Conservation (phyloP, 2,888 invertebrate genomes). For the Alloplasta piceator region DNA sequence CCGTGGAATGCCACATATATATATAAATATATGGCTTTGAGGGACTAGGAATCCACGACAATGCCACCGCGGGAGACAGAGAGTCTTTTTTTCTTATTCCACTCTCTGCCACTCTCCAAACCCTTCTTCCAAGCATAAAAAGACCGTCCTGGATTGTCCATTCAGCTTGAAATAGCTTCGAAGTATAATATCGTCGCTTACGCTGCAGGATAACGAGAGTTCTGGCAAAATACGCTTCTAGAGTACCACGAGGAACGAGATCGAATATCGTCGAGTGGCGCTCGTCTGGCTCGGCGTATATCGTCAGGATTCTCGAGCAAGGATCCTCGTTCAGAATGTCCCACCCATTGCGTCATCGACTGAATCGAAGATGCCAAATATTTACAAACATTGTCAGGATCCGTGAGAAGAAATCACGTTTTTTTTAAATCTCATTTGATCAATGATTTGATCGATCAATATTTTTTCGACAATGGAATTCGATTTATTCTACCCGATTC, state of each 20-base stretch:
- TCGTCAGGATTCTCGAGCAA: too few relatives aligned
- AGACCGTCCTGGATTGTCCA: constrained; percentile 41
- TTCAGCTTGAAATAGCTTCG: constrained; percentile 50
- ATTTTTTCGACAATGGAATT: too few relatives aligned
- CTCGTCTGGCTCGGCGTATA: too few relatives aligned
- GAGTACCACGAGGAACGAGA: constrained; percentile 57
- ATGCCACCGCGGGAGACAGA: constrained; percentile 41
- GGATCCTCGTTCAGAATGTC: too few relatives aligned
- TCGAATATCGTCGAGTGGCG: not conserved
- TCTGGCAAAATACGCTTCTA: constrained; percentile 32
- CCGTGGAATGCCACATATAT: too few relatives aligned
- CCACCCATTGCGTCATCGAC: constrained; percentile 15
- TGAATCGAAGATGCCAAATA: not conserved
- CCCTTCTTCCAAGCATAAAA: constrained; percentile 41
- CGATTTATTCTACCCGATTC: too few relatives aligned
- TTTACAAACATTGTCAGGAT: too few relatives aligned
- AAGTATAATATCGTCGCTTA: constrained; percentile 73
- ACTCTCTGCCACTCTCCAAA: constrained; percentile 40
- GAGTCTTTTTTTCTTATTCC: constrained; percentile 44
- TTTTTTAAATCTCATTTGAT: too few relatives aligned
- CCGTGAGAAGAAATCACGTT: too few relatives aligned
- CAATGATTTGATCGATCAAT: too few relatives aligned
- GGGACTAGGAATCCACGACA: constrained; percentile 24
- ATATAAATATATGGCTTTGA: not conserved
- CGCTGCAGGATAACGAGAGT: constrained; percentile 74